Conservation (phyloP, 2,888 invertebrate species). For the Buathra laborator region DNA sequence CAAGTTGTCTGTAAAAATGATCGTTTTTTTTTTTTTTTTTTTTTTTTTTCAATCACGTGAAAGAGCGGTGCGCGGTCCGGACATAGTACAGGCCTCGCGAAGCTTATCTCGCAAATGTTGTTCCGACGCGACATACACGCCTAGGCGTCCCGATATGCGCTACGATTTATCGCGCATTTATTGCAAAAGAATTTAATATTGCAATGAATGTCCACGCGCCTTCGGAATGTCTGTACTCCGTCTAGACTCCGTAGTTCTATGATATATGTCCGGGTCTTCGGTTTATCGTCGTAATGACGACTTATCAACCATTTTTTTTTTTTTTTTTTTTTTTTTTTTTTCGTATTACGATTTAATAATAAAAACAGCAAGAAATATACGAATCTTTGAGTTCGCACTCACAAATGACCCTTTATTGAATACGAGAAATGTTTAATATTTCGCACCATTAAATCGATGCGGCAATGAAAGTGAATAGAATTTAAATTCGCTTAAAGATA, state of each 20-base stretch:
- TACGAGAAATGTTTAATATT: conserved; percentile 5
- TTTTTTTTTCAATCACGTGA: conserved; percentile 53
- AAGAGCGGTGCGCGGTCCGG: conserved; percentile 16
- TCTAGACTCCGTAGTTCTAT: conserved; percentile 51
- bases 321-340: background rate
- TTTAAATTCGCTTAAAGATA: conserved; percentile 26
- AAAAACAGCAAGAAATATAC: background rate
- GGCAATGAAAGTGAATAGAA: background rate
- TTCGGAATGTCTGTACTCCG: conserved; percentile 19
- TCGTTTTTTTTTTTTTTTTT: background rate
- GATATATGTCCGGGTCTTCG: background rate
- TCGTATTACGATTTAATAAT: background rate
- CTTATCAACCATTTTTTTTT: background rate
- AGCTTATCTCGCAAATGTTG: conserved; percentile 4
- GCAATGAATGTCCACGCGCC: conserved; percentile 1
- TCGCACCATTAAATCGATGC: background rate
- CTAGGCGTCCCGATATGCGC: background rate
- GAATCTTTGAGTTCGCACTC: background rate
- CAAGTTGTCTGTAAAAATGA: conserved; percentile 60
- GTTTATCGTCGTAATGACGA: background rate
- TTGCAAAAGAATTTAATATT: conserved; percentile 10
- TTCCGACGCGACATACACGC: background rate
- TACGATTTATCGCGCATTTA: background rate
- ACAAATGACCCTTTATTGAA: conserved; percentile 39
- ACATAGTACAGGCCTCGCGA: conserved; percentile 5